Percentiles rank a stretch among this genome's conserved stretches.
These are phyloP conservation scores for Sitobion miscanthi DNA, from an alignment of 1,140 invertebrate genomes.

Conservation along the genomic window DNA sequence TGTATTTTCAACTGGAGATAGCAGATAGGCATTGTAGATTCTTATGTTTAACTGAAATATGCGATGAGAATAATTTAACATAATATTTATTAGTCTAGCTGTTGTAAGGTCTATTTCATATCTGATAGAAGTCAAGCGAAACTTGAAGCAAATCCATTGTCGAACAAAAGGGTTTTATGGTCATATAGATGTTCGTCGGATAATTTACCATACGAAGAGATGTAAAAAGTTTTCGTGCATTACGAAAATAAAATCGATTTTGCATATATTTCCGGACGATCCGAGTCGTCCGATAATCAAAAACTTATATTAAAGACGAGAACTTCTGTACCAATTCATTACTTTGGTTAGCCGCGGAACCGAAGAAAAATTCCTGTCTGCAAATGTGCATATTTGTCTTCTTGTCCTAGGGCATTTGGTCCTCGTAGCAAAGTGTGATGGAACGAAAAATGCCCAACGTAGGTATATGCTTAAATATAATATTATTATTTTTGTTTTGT, in stretches of 20 bases:
- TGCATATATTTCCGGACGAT: neutral
- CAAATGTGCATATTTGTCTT: neutral
- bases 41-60: neutral
- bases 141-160: neutral
- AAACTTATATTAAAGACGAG: slow-evolving; percentile 7
- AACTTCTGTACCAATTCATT: neutral
- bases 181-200: neutral
- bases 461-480: neutral
- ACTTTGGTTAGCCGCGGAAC: neutral
- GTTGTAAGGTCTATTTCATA: neutral
- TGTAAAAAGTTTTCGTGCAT: neutral
- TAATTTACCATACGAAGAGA: neutral
- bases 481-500: neutral
- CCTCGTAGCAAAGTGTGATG: neutral
- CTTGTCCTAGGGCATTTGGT: neutral
- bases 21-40: neutral
- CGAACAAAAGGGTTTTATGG: slow-evolving; percentile 7
- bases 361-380: neutral
- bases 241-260: slow-evolving; percentile 17
- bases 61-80: neutral
- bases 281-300: neutral
- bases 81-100: neutral
- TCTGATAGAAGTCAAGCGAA: slow-evolving; percentile 3
- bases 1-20: neutral
- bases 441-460: neutral